phyloP scores from a whole-genome alignment of 2,113 vertebrate species.

The Pangasianodon gigas region DNA sequence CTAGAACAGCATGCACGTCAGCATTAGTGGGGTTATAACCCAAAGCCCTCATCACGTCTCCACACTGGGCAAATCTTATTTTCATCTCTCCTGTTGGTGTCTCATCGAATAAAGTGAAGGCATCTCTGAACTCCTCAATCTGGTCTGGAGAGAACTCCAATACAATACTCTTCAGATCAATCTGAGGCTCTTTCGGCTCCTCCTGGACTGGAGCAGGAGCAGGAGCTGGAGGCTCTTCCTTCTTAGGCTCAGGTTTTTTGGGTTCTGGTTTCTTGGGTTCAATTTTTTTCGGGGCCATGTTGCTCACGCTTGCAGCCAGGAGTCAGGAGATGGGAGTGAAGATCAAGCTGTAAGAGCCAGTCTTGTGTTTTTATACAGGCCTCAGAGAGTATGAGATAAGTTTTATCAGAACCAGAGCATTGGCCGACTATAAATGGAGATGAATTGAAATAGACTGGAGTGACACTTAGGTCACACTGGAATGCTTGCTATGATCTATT shows the following conservation, averaged over 20 bases:
- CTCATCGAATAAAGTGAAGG: conserved; percentile 90
- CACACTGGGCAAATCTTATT: conserved; percentile 87
- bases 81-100: conserved; percentile 87
- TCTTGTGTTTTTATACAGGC: conserved; percentile 47
- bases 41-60: conserved; percentile 89
- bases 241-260: conserved; percentile 67
- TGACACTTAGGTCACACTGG: conserved; percentile 24
- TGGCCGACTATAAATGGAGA: conserved; percentile 55
- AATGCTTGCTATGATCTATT: conserved; percentile 22
- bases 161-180: conserved; percentile 68
- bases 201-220: conserved; percentile 56
- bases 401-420: conserved; percentile 44
- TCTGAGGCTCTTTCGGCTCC: conserved; percentile 57
- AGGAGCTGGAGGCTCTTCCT: conserved; percentile 67
- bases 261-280: conserved; percentile 72
- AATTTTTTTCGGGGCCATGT: conserved; percentile 66
- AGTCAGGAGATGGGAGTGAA: conserved; percentile 26
- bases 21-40: conserved; percentile 96
- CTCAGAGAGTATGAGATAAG: conserved; percentile 46
- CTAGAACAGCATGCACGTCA: conserved; percentile 88
- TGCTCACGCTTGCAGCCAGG: not conserved
- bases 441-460: conserved; percentile 51
- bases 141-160: conserved; percentile 83
- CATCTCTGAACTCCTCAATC: conserved; percentile 92
- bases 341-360: conserved; percentile 14